Evolutionary conservation across 2,113 vertebrate species (phyloP), one percentile per base, ranked within the genome.

Genomic region (Pygoscelis antarcticus): DNA sequence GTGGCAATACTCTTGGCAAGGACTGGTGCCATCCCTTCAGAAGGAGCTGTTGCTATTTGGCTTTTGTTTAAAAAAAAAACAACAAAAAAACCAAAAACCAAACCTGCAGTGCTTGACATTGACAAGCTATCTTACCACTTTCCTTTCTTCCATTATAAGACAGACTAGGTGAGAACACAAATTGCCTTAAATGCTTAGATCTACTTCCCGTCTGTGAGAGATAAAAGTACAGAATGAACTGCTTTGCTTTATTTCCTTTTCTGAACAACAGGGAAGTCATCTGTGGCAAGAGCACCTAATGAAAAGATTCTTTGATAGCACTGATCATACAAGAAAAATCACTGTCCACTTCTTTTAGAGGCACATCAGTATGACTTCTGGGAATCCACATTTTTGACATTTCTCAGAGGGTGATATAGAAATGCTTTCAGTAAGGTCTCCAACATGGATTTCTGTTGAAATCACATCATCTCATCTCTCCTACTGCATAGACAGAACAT

Each of bases 181-280:
- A 94, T 66, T 86, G 76, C 85, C 64, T 90, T 93, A 95, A 92
- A 92, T 57, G 65, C 69, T 90, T 66, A 88, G 44, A 91, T 82
- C 72, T 62, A 83, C 86, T 91, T 89, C 72, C 89, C 1, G 16
- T 87, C 94, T 97, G 69, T 65, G 89, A 83, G 52, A 90, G 94
- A 84, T 87, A 52, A 64, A 95, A 87, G 64, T 34, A 93, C 51
- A 92, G 83, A 93, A 91, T 29, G 83, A 90, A 89, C 47, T 68
- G 60, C 83, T 94, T 88, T 90, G 88, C 78, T 93, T 94, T 95
- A 95, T 87, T 93, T 91, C 71, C 62, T 76, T 77, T 61, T 40
- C 79, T 38, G 64, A 93, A 80, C 60, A 94, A 85, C 82, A 78
- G 76, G 89, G 25, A 75, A 89, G 69, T 55, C 74, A 87, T 49